Base-by-base conservation (phyloP, 2,113 vertebrate genomes). In the Anoura caudifer region DNA sequence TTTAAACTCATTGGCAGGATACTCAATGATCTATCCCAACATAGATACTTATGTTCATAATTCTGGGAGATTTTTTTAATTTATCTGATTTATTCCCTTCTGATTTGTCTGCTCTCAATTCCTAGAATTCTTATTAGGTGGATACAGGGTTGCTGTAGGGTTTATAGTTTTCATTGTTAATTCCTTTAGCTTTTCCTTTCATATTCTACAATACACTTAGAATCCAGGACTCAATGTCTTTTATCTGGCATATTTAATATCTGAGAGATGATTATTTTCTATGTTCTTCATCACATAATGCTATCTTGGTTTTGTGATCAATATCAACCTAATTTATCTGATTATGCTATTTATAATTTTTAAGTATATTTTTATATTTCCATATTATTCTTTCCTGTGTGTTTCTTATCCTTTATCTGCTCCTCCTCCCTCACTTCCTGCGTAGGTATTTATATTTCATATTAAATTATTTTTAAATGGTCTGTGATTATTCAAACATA, bases 211-310 rank as follows among this genome's bases (percentile, higher is more conserved):
- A 75, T 7, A 65, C 9, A 54, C 36, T 85, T 70, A 77, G 36
- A 77, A 72, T 54, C 54, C 70, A 47, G 1, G 0, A 54, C 16
- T 80, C 9, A 43, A 38, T 2, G 50, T 63, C 2, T 47, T 94
- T 59, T 76, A 28, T 90, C 13, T 80, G 33, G 36, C 8, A 54
- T 77, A 87, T 16, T 84, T 75, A 90, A 54, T 83, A 69, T 61
- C 16, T 72, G 56, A 79, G 50, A 36, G 31, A 50, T 36, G 31
- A 41, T 75, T 81, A 61, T 85, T 90, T 85, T 87, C 8, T 80
- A 38, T 33, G 75, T 85, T 67, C 3, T 50, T 81, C 11, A 52
- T 82, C 63, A 52, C 15, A 50, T 0, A 92, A 14, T 82, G 2
- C 1, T 50, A 5, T 79, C 36, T 1, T 31, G 3, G 24, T 92